Evolutionary conservation across 2,797 vertebrate species (phyloP), one percentile per base, ranked within the genome.

Genomic region (Periparus ater): DNA sequence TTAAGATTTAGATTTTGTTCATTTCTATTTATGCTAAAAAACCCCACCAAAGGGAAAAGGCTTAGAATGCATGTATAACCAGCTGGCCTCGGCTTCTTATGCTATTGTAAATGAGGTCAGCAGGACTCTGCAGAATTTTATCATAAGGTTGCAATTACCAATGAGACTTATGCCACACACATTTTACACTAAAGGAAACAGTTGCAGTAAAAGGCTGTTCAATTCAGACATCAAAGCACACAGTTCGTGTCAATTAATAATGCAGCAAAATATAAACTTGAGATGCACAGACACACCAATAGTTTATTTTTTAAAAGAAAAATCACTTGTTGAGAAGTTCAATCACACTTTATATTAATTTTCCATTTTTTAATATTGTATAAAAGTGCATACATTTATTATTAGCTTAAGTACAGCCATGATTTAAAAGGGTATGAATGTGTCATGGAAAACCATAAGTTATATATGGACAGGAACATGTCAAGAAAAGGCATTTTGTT

Each of bases 61-160:
- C 48, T 61, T 71, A 88, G 27, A 53, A 50, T 0, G 0, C 15
- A 14, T 91, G 36, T 71, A 19, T 65, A 44, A 84, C 63, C 51
- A 86, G 53, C 79, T 66, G 58, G 26, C 42, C 26, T 38, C 1
- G 3, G 51, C 55, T 89, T 53, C 76, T 75, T 34, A 17, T 3
- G 13, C 66, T 73, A 13, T 45, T 71, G 73, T 48, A 65, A 93
- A 80, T 27, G 65, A 78, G 45, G 82, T 80, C 68, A 91, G 76
- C 54, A 63, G 85, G 71, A 30, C 36, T 62, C 44, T 70, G 48
- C 47, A 65, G 76, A 78, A 32, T 44, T 61, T 65, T 68, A 62
- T 72, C 79, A 78, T 88, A 60, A 89, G 92, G 82, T 55, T 88
- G 55, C 70, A 93, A 78, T 91, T 91, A 89, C 51, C 19, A 6